Conservation (phyloP, 64 coral and sea anemone species). For the Orbicella faveolata region DNA sequence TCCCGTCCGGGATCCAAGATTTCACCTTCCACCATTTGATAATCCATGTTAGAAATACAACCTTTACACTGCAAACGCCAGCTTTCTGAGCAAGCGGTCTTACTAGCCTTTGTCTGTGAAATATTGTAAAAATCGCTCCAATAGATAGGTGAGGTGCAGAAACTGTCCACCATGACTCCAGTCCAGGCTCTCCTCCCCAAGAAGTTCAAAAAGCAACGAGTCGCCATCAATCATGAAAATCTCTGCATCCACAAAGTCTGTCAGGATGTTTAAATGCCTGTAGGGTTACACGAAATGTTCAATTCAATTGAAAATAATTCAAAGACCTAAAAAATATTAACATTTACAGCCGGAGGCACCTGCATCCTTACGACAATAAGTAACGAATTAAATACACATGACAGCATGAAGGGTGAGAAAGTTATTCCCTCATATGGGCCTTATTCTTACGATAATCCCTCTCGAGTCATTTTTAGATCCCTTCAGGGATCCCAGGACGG, state of each 20-base stretch:
- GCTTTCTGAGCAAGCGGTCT: neutral
- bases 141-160: slow-evolving; percentile 16
- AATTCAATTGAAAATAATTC: neutral
- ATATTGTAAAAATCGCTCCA: slow-evolving; percentile 17
- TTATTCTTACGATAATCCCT: too few species aligned
- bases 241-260: slow-evolving; percentile 27
- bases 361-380: too few species aligned
- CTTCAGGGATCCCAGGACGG: neutral
- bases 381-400: too few species aligned
- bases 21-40: too few species aligned
- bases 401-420: too few species aligned
- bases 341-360: too few species aligned
- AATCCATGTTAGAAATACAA: too few species aligned
- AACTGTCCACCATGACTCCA: slow-evolving; percentile 36
- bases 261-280: slow-evolving; percentile 21
- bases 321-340: neutral
- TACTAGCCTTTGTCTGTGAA: slow-evolving; percentile 32
- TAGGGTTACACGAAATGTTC: neutral
- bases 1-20: too few species aligned
- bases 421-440: too few species aligned
- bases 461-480: too few species aligned
- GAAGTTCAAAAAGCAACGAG: slow-evolving; percentile 42
- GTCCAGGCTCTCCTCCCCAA: neutral
- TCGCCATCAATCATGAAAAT: slow-evolving; percentile 34
- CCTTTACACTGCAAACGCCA: too few species aligned